Evolutionary conservation across 1,140 invertebrate genomes (phyloP).

Genomic region (Camponotus floridanus): DNA sequence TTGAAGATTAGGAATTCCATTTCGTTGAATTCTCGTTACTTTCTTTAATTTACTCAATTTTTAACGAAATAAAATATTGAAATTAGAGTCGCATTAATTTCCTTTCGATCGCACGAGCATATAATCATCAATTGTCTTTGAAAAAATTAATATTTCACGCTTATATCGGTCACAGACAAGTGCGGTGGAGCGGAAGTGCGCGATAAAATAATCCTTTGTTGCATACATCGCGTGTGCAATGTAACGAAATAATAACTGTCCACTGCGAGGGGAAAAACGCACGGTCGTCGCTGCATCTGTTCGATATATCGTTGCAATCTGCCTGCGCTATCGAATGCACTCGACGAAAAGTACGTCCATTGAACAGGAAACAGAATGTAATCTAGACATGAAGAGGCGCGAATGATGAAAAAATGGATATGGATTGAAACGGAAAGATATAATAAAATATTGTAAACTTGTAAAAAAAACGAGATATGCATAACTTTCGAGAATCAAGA

Average conservation of each 20-base stretch:
- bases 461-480: not conserved
- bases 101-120: not conserved
- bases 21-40: not conserved
- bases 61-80: not conserved
- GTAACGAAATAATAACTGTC: constrained; percentile 76
- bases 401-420: constrained; percentile 17
- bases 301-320: constrained; percentile 31
- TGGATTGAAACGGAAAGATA: constrained; percentile 27
- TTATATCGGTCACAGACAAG: constrained; percentile 62
- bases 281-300: not conserved
- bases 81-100: not conserved
- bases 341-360: constrained; percentile 1
- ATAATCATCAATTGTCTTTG: constrained; percentile 50
- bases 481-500: not conserved
- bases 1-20: not conserved
- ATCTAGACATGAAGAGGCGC: not conserved
- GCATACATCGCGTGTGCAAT: constrained; percentile 60
- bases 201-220: constrained; percentile 78
- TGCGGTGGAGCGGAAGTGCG: constrained; percentile 70
- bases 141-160: constrained; percentile 63
- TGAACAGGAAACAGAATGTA: constrained; percentile 12
- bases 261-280: constrained; percentile 18
- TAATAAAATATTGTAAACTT: not conserved
- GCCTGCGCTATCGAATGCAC: not conserved
- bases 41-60: constrained; percentile 3